Evolutionary conservation across 1,140 invertebrate species (phyloP).

Genomic region (Sipha flava): DNA sequence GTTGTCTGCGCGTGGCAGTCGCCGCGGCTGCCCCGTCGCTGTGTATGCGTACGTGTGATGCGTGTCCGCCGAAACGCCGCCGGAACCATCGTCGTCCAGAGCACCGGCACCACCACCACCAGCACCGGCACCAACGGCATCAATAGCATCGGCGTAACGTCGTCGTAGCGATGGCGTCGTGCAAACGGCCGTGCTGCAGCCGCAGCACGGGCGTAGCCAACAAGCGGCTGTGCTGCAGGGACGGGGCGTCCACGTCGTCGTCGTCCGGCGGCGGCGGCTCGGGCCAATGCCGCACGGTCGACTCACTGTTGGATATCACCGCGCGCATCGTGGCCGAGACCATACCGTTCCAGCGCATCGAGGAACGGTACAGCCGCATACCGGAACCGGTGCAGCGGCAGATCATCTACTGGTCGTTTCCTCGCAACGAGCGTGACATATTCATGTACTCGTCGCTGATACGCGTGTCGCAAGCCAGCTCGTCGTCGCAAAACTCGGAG

Average conservation of each 20-base stretch:
- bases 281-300: conserved; percentile 44
- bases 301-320: conserved; percentile 68
- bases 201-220: conserved; percentile 15
- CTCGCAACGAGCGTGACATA: conserved; percentile 74
- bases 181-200: conserved; percentile 18
- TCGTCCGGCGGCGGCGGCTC: background rate
- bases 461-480: conserved; percentile 44
- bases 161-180: conserved; percentile 45
- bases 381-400: conserved; percentile 77
- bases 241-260: background rate
- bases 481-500: conserved; percentile 46
- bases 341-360: conserved; percentile 76
- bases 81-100: background rate
- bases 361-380: conserved; percentile 75
- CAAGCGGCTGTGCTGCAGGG: conserved; percentile 21
- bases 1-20: background rate
- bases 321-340: conserved; percentile 74
- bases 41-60: background rate
- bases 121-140: background rate
- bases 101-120: background rate
- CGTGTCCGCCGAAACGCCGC: background rate
- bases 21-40: background rate
- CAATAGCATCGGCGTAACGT: conserved; percentile 43
- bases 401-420: conserved; percentile 83
- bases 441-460: conserved; percentile 81